A percentile compares a stretch with the other conserved stretches of the same genome.
These are phyloP conservation scores for Corythornis cristatus DNA, from an alignment of 2,113 vertebrate genomes.

Conservation along the genomic window DNA sequence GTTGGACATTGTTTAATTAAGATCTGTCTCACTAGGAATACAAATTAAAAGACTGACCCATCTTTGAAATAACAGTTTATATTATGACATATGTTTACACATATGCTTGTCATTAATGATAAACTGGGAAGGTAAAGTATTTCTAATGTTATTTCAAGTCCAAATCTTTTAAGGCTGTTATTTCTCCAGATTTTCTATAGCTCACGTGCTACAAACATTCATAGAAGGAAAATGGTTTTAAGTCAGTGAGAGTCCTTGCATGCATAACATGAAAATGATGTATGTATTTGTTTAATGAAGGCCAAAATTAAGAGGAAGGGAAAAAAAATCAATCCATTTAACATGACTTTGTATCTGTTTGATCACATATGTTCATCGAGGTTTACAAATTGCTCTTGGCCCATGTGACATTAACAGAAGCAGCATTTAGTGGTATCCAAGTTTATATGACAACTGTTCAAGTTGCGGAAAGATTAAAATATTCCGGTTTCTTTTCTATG, in stretches of 20 bases:
- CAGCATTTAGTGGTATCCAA: not conserved
- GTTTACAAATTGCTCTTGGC: not conserved
- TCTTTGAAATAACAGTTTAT: not conserved
- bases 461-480: not conserved
- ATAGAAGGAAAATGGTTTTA: not conserved
- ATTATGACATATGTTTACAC: not conserved
- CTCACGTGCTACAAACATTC: not conserved
- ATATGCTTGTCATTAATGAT: not conserved
- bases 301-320: not conserved
- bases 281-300: not conserved
- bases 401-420: not conserved
- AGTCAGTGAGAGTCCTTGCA: not conserved
- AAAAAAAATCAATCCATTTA: not conserved
- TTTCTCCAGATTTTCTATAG: not conserved
- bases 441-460: not conserved
- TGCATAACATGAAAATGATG: accelerated
- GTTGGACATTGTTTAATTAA: not conserved
- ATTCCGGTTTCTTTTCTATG: not conserved
- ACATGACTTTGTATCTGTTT: not conserved
- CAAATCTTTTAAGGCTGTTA: not conserved
- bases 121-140: not conserved
- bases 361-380: not conserved
- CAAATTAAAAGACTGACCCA: not conserved
- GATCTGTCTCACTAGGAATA: not conserved
- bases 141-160: not conserved